Evolutionary conservation across 2,113 vertebrate species (phyloP).

Genomic region (Notiomystis cincta): DNA sequence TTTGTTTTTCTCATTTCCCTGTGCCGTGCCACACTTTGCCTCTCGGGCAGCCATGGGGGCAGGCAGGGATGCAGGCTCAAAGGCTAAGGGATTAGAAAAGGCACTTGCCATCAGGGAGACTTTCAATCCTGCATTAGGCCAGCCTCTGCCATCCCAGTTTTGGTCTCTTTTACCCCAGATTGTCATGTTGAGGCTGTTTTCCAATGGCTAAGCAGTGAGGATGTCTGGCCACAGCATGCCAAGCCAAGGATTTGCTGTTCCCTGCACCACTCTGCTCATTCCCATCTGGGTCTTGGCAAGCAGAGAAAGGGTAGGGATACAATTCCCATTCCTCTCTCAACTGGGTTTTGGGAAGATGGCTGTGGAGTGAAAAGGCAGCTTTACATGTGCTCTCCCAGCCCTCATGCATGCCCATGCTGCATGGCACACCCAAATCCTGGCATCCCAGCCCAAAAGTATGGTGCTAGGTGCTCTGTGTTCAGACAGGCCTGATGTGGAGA

Average conservation of each 20-base stretch:
- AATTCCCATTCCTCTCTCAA: background rate
- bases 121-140: background rate
- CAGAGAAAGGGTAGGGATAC: rapidly evolving
- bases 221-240: background rate
- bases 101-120: background rate
- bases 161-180: background rate
- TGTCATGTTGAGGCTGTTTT: background rate
- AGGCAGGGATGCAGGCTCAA: background rate
- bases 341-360: background rate
- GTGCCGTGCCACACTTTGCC: background rate
- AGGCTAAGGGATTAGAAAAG: background rate
- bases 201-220: rapidly evolving
- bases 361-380: background rate
- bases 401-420: background rate
- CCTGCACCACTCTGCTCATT: background rate
- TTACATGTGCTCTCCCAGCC: background rate
- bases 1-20: conserved; percentile 60
- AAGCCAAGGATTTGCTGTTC: background rate
- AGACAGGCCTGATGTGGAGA: rapidly evolving
- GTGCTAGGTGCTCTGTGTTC: rapidly evolving
- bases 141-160: background rate
- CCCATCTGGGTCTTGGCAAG: background rate
- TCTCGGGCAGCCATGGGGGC: background rate
- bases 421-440: background rate
- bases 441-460: background rate